A percentile compares a stretch with the other conserved stretches of the same genome.
phyloP scores from a whole-genome alignment of 2,888 invertebrate genomes.

The Monoplex corrugatus region DNA sequence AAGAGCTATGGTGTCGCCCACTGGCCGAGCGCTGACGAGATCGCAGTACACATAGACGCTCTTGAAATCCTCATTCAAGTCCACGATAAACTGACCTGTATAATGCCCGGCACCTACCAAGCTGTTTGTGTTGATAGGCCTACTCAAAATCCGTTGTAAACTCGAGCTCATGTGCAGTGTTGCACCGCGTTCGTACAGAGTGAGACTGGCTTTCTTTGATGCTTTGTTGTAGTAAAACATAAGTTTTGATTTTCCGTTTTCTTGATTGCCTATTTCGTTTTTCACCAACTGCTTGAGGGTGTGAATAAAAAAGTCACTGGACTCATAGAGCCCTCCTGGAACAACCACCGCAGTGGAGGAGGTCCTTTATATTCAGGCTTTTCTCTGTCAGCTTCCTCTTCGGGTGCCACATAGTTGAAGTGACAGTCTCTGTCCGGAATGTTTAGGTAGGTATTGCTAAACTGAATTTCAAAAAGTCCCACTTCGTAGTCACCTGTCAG shows the following conservation, averaged over 20 bases:
- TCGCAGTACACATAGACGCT: conserved; percentile 36
- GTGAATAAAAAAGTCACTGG: no score
- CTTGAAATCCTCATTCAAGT: background rate
- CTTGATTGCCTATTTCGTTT: no score
- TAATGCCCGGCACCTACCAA: background rate
- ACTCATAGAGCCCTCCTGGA: no score
- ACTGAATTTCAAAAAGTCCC: background rate
- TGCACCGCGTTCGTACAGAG: background rate
- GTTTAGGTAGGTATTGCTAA: background rate
- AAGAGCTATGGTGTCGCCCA: conserved; percentile 31
- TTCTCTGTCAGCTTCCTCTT: no score
- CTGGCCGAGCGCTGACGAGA: background rate
- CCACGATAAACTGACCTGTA: background rate
- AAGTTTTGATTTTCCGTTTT: no score
- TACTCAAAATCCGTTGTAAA: background rate
- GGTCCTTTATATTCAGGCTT: no score
- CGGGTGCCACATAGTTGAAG: background rate
- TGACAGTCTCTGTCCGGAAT: background rate
- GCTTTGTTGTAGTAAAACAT: background rate
- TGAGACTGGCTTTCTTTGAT: background rate
- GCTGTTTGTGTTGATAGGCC: no score
- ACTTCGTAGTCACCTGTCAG: conserved; percentile 46
- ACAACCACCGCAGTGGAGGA: no score
- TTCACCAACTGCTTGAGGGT: no score
- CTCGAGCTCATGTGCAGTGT: background rate